Evolutionary conservation across 2,797 vertebrate species (phyloP), one percentile per base, ranked within the genome.

Genomic region (Alca torda): DNA sequence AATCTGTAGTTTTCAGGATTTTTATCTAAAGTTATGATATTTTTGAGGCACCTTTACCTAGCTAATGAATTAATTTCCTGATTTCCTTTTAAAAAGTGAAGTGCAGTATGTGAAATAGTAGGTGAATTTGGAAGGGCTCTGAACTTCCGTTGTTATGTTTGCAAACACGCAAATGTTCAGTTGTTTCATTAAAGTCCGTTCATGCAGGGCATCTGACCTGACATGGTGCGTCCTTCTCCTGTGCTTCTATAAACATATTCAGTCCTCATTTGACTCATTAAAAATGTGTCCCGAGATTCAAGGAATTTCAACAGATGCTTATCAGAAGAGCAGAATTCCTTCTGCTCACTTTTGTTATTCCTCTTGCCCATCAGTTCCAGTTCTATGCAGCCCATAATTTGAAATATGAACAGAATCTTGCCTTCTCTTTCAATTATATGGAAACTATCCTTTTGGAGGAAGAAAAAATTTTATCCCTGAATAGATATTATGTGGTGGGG

Each of bases 341-440:
- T 84, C 41, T 85, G 7, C 57, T 92, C 6, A 0, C 61, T 81
- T 87, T 89, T 0, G 5, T 84, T 73, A 69, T 88, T 76, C 80
- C 68, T 94, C 46, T 39, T 78, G 51, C 33, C 25, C 70, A 76
- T 35, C 31, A 75, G 12, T 63, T 93, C 43, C 28, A 67, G 35
- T 79, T 57, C n/a, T 89, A 11, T 54, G 18, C 20, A 85, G 39
- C 13, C 75, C 13, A 9, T 82, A 74, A 90, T 92, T 76, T 25
- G 59, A 94, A 80, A 90, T 78, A 87, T 31, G 56, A 93, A 39
- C 48, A 41, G 37, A 88, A 89, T 93, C 70, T 94, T 72, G 41
- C 16, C 57, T 94, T 79, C 30, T 85, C 46, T 87, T 87, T 86
- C 65, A 94, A 54, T 94, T 93, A n/a, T 39, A 57, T 43, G 56